Base-by-base conservation (phyloP, 2,797 vertebrate species). In the Limosa lapponica region DNA sequence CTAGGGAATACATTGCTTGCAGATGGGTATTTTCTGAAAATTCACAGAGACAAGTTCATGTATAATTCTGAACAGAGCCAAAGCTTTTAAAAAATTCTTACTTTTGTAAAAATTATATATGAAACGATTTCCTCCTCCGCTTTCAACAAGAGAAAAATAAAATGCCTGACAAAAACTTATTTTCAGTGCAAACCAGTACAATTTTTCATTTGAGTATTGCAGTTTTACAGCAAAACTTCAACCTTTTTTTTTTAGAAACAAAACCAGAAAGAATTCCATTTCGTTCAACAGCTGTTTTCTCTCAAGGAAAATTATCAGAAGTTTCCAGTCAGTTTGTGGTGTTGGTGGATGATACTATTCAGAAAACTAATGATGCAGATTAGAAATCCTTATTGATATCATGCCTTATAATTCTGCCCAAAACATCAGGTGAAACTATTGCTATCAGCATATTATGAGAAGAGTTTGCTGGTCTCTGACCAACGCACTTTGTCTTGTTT, bases 261-360 rank as follows among this genome's bases (percentile, higher is more conserved):
- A 27, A 58, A 16, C 5, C 17, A 81, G 23, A 79, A 82, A 51
- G 2, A 54, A 87, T 57, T 87, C 16, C 5, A 19, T 72, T 73
- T 70, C 6, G 3, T 43, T 82, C 52, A 86, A 65, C 64, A 91
- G 69, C 28, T 92, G 57, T 87, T 97, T 89, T 89, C 59, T 85
- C 30, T 85, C 72, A 90, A 82, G 67, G 52, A 91, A 74, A 52
- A 77, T 44, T 32, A 67, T 87, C 41, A 80, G 32, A 83, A 87
- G 8, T 58, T 94, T 92, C 41, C 69, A 90, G 54, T 28, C 69
- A 74, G 24, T 24, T 78, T 77, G 16, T 52, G 30, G 32, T 66
- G 22, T 15, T 67, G 34, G 52, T 20, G 37, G 32, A 52, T 64
- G 34, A 82, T 64, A 67, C 9, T 77, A 61, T 69, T 91, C 30